Base-by-base conservation (phyloP, 2,113 vertebrate genomes). In the Neodontobutis hainanensis region DNA sequence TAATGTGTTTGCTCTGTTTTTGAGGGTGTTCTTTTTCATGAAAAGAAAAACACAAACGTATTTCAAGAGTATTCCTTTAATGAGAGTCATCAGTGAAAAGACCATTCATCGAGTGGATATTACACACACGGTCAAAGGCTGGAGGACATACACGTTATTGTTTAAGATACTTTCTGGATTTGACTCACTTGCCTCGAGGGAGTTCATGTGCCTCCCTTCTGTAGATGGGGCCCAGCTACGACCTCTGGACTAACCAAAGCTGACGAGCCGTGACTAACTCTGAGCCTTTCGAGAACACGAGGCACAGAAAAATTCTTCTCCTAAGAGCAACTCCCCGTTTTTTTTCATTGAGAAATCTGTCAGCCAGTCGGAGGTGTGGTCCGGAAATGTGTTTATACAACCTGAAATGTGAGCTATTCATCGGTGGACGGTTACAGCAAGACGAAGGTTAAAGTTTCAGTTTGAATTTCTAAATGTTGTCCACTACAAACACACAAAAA, bases 1-100 rank as follows among this genome's bases (percentile, higher is more conserved):
- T 59, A 38, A 68, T 75, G 74, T 78, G 67, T 72, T 75, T 80
- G 75, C 59, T 67, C 44, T 64, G 56, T 58, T 56, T 56, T 65
- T 48, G 42, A 59, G 47, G 47, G 55, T 45, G n/a, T 16, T 0
- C 1, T 52, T 60, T 14, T 5, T 6, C 51, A 59, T 73, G 14
- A 5, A 34, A 11, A 48, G 32, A 15, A 45, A 5, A 5, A 40
- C 38, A 40, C 38, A 40, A 40, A 40, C 8, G 38, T 40, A 27
- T 27, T 27, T 8, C 38, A 8, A 8, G 5, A 5, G 38, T 40
- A 8, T 49, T 60, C 57, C 35, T 70, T 44, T 49, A 27, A 61
- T 69, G n/a, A 11, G 3, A 12, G 27, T 58, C n/a, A 36, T 61
- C 27, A 63, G 50, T 53, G 40, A 35, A 38, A 42, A 34, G 14